Conservation (phyloP, 2,113 vertebrate species). For the Sceloporus tristichus region DNA sequence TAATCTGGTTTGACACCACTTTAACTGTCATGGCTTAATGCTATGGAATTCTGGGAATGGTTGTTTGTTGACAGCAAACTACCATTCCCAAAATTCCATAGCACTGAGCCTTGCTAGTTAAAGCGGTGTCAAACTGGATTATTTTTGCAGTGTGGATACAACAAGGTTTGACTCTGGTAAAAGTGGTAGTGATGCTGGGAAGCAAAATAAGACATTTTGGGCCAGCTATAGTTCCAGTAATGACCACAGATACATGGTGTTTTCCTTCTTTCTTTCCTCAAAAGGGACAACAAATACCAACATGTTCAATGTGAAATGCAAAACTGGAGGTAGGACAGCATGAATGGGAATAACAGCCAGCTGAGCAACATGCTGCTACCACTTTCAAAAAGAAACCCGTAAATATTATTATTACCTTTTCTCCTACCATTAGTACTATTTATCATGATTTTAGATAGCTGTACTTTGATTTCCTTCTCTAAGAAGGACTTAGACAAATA, state of each 20-base stretch:
- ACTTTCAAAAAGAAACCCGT: background rate
- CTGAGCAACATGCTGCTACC: background rate
- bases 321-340: conserved; percentile 12
- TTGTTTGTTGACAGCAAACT: too few relatives aligned
- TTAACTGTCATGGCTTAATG: too few relatives aligned
- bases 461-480: conserved; percentile 36
- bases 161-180: too few relatives aligned
- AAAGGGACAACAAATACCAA: conserved; percentile 22
- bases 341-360: background rate
- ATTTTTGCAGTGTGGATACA: too few relatives aligned
- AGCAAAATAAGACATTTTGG: background rate
- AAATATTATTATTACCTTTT: background rate
- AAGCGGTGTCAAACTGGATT: too few relatives aligned
- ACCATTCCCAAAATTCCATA: too few relatives aligned
- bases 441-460: background rate
- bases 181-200: too few relatives aligned
- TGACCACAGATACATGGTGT: background rate
- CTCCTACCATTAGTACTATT: too few relatives aligned
- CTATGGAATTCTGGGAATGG: too few relatives aligned
- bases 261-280: background rate
- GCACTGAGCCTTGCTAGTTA: too few relatives aligned
- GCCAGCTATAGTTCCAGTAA: background rate
- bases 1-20: too few relatives aligned
- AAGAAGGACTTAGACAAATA: background rate
- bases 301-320: conserved; percentile 47